Percentiles rank a stretch among this genome's conserved stretches.
Evolutionary conservation across 2,113 vertebrate genomes (phyloP).

Genomic region (Ondatra zibethicus): DNA sequence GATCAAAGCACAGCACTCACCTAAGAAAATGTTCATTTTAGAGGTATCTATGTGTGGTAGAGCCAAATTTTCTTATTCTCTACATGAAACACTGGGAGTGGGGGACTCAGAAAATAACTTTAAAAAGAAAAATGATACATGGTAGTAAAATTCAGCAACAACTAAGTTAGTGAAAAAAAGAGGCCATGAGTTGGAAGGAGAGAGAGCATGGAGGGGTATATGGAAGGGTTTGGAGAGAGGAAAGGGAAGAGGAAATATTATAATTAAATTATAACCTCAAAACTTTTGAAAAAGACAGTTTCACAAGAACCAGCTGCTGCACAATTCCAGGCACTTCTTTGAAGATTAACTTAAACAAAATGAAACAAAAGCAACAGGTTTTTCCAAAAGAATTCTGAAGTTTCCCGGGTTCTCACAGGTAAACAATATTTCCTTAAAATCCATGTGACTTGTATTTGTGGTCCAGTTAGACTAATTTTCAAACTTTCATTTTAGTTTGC

Average conservation of each 20-base stretch:
- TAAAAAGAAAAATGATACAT: constrained; percentile 60
- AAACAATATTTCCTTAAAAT: constrained; percentile 47
- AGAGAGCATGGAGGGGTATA: not conserved
- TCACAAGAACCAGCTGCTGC: constrained; percentile 35
- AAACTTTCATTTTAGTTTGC: constrained; percentile 17
- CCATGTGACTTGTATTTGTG: constrained; percentile 25
- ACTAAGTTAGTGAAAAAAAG: not conserved
- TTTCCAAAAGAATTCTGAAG: not conserved
- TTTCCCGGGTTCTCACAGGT: not conserved
- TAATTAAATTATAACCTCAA: not conserved
- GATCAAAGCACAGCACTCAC: constrained; percentile 23
- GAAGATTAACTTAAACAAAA: not conserved
- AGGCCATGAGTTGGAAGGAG: not conserved
- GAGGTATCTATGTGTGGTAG: constrained; percentile 42
- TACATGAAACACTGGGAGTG: constrained; percentile 38
- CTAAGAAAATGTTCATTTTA: constrained; percentile 49
- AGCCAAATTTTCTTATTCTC: constrained; percentile 40
- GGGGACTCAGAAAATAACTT: constrained; percentile 30
- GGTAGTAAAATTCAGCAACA: constrained; percentile 48
- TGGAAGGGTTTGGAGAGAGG: not conserved
- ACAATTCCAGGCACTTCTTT: constrained; percentile 43
- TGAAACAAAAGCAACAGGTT: not conserved
- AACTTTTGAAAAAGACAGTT: constrained; percentile 13
- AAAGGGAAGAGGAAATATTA: not conserved
- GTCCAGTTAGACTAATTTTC: constrained; percentile 19